phyloP scores from a whole-genome alignment of 1,140 invertebrate species.

The Maconellicoccus hirsutus region DNA sequence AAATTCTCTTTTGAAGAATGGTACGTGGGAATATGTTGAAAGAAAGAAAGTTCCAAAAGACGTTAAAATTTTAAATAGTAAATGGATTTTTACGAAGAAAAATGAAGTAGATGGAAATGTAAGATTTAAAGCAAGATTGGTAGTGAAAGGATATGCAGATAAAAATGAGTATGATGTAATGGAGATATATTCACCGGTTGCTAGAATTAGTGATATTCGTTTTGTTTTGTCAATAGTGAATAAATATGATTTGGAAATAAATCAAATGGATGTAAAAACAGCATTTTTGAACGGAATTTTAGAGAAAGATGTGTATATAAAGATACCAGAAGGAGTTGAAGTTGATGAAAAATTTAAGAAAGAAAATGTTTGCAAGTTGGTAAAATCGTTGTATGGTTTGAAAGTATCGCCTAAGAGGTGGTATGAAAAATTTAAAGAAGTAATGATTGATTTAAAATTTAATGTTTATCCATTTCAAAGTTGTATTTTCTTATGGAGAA shows the following conservation, averaged over 20 bases:
- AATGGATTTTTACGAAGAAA: conserved; percentile 36
- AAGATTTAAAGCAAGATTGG: conserved; percentile 29
- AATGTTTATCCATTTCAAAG: background rate
- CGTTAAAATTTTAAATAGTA: conserved; percentile 27
- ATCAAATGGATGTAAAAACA: conserved; percentile 36
- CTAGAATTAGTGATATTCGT: conserved; percentile 33
- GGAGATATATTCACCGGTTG: conserved; percentile 36
- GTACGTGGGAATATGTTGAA: conserved; percentile 34
- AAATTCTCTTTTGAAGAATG: conserved; percentile 32
- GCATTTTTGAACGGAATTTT: conserved; percentile 37
- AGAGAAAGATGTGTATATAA: conserved; percentile 36
- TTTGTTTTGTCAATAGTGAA: conserved; percentile 34
- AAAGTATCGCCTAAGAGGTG: conserved; percentile 25
- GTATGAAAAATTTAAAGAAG: conserved; percentile 24
- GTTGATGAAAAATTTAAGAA: conserved; percentile 4
- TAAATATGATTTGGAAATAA: conserved; percentile 32
- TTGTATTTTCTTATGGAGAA: conserved; percentile 13
- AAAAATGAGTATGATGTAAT: conserved; percentile 32
- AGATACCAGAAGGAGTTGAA: conserved; percentile 32
- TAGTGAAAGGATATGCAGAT: background rate
- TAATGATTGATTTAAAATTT: background rate
- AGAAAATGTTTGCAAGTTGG: conserved; percentile 27
- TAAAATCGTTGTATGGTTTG: conserved; percentile 27
- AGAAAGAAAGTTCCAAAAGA: conserved; percentile 26
- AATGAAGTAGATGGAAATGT: conserved; percentile 30